These are phyloP conservation scores for Drosophila percnosoma DNA, from an alignment of 2,888 invertebrate species.

Conservation along the genomic window DNA sequence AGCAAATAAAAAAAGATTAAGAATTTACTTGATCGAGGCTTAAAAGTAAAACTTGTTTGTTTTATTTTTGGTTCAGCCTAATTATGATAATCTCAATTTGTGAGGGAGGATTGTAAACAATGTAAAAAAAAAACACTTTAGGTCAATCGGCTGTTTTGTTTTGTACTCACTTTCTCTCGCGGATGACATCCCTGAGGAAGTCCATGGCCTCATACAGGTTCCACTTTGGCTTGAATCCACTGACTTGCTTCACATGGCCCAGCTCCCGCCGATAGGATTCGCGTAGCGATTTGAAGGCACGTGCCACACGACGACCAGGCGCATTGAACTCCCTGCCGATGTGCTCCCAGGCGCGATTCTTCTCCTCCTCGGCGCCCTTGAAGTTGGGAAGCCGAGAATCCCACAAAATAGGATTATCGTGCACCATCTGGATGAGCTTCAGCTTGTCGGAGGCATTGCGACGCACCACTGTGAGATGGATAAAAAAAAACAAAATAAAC, in stretches of 20 bases:
- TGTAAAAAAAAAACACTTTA: not conserved
- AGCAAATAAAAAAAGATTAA: accelerated
- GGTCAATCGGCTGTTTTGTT: not conserved
- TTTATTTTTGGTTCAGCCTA: conserved; percentile 22
- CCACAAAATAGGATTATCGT: conserved; percentile 83
- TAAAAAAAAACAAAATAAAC: conserved; percentile 6
- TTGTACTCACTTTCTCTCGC: conserved; percentile 83
- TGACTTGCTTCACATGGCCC: conserved; percentile 82
- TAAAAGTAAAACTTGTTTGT: not conserved
- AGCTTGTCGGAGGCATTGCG: conserved; percentile 84
- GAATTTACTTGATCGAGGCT: too few relatives aligned
- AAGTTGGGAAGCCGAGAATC: conserved; percentile 83
- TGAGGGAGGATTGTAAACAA: conserved; percentile 1
- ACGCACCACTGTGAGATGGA: conserved; percentile 78
- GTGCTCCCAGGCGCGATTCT: conserved; percentile 83
- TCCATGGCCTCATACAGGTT: conserved; percentile 83
- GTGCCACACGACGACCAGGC: conserved; percentile 83
- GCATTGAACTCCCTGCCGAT: conserved; percentile 84
- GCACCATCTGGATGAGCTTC: conserved; percentile 84
- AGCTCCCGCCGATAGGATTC: conserved; percentile 83
- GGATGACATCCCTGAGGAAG: conserved; percentile 83
- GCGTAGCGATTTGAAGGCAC: conserved; percentile 83
- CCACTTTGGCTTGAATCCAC: conserved; percentile 84
- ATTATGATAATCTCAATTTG: conserved; percentile 6
- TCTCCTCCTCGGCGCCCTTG: conserved; percentile 84